Evolutionary conservation across 2,797 vertebrate species (phyloP).

Genomic region (Danio kyathit): DNA sequence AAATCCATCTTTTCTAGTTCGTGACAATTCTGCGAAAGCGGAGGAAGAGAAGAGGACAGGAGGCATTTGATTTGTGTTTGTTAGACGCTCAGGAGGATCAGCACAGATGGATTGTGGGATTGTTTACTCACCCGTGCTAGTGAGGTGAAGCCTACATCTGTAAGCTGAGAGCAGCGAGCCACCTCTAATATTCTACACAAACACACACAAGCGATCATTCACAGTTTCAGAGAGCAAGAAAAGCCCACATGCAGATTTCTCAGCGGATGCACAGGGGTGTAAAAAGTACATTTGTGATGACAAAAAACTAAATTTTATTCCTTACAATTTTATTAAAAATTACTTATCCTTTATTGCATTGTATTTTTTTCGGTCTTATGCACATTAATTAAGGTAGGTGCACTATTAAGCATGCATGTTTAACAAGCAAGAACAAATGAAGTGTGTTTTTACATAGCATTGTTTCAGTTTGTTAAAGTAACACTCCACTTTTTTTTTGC

Average conservation of each 20-base stretch:
- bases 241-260: not conserved
- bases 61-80: not conserved
- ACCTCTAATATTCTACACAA: conserved; percentile 93
- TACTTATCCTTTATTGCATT: too few species aligned
- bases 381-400: too few species aligned
- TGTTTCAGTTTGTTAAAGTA: too few species aligned
- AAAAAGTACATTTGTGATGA: too few species aligned
- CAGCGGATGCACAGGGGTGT: not conserved
- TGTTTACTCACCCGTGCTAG: conserved; percentile 89
- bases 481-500: too few species aligned
- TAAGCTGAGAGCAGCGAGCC: conserved; percentile 95
- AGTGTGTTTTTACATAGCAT: too few species aligned
- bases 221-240: not conserved
- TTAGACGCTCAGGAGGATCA: not conserved
- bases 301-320: too few species aligned
- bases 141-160: conserved; percentile 96
- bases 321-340: too few species aligned
- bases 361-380: too few species aligned
- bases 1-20: conserved; percentile 99
- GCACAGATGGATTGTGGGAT: conserved; percentile 5
- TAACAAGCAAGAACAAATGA: too few species aligned
- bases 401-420: too few species aligned
- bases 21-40: conserved; percentile 90
- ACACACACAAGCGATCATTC: not conserved
- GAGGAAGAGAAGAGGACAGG: not conserved